phyloP scores from a whole-genome alignment of 1,140 invertebrate species.

The Papilio aristodemus region DNA sequence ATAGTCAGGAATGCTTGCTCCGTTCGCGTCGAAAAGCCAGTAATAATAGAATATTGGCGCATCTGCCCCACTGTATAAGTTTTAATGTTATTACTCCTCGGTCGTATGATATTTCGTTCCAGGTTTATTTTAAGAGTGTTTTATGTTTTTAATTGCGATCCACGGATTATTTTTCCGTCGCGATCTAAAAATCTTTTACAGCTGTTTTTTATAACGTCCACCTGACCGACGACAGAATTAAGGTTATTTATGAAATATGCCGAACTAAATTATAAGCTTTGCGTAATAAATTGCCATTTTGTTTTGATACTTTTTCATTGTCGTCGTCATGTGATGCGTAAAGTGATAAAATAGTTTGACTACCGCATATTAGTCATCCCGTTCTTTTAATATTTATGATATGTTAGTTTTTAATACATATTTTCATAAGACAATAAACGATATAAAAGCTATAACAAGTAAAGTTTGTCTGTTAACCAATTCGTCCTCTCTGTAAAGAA shows the following conservation, averaged over 20 bases:
- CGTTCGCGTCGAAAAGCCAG: conserved; percentile 76
- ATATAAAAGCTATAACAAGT: no score
- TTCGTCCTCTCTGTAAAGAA: background rate
- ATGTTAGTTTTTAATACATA: conserved; percentile 25
- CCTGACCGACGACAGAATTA: conserved; percentile 74
- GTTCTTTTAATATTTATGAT: conserved; percentile 78
- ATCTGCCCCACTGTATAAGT: conserved; percentile 77
- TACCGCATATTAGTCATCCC: conserved; percentile 59
- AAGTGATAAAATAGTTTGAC: conserved; percentile 36
- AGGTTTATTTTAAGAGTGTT: conserved; percentile 76
- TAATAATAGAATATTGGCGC: conserved; percentile 81
- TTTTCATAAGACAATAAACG: no score
- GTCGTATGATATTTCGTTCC: conserved; percentile 67
- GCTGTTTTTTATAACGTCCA: conserved; percentile 69
- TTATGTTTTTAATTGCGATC: conserved; percentile 78
- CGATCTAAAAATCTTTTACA: conserved; percentile 71
- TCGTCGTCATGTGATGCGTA: conserved; percentile 39
- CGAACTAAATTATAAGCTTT: conserved; percentile 60
- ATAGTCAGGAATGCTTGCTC: conserved; percentile 77
- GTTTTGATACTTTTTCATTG: conserved; percentile 54
- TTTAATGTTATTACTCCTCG: conserved; percentile 77
- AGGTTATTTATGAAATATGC: conserved; percentile 71
- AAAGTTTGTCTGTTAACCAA: background rate
- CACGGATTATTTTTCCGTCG: conserved; percentile 68
- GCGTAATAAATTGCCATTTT: conserved; percentile 62